Evolutionary conservation across 1,140 invertebrate genomes (phyloP).

Genomic region (Drosophila rufa): DNA sequence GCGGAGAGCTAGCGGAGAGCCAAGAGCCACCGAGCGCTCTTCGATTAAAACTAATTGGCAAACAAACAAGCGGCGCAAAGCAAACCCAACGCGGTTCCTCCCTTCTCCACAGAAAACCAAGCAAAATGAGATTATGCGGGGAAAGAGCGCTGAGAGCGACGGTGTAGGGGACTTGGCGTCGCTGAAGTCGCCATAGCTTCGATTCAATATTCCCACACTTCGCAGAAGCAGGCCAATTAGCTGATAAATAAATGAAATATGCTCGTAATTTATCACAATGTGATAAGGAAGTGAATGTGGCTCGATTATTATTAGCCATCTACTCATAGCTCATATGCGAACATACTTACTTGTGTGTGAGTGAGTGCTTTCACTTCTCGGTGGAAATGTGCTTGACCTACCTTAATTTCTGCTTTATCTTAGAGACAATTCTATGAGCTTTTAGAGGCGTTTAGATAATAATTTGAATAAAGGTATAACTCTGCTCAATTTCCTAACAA

Average conservation of each 20-base stretch:
- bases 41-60: slow-evolving; percentile 79
- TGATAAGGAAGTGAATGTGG: slow-evolving; percentile 22
- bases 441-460: too few relatives aligned
- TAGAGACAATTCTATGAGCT: neutral
- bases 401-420: neutral
- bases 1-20: slow-evolving; percentile 1
- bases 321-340: slow-evolving; percentile 8
- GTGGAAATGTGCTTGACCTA: slow-evolving; percentile 5
- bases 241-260: slow-evolving; percentile 30
- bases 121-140: neutral
- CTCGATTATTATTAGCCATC: slow-evolving; percentile 28
- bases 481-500: too few relatives aligned
- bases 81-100: slow-evolving; percentile 24
- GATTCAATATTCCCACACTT: slow-evolving; percentile 22
- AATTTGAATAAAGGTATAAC: too few relatives aligned
- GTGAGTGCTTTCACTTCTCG: neutral
- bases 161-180: slow-evolving; percentile 4
- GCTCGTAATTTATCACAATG: slow-evolving; percentile 26
- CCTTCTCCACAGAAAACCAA: neutral
- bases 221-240: slow-evolving; percentile 30
- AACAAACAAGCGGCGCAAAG: slow-evolving; percentile 51
- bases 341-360: neutral
- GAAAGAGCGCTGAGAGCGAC: neutral
- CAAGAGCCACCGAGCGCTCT: slow-evolving; percentile 31
- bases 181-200: slow-evolving; percentile 9